Percentiles rank a stretch among this genome's conserved stretches.
Conservation (phyloP, 1,140 invertebrate species). For the Macrobrachium rosenbergii region DNA sequence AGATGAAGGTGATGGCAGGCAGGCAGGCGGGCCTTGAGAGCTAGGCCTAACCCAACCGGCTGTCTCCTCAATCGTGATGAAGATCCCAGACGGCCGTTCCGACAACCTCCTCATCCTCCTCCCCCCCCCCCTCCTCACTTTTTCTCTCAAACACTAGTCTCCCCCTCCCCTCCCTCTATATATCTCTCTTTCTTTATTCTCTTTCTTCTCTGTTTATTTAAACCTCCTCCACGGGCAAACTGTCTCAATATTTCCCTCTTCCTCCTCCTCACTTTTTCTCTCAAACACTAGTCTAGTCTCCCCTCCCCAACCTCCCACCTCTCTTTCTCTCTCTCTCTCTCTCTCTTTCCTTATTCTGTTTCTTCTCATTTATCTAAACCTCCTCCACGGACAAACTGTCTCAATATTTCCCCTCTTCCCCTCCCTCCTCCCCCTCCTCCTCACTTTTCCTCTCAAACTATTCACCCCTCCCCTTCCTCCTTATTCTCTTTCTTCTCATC, state of each 20-base stretch:
- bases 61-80: constrained; percentile 53
- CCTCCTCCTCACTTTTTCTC: too few species aligned
- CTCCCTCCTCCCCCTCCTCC: not conserved
- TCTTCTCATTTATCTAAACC: not conserved
- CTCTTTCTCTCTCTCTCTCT: not conserved
- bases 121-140: not conserved
- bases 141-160: too few species aligned
- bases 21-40: not conserved
- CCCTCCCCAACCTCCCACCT: not conserved
- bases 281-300: too few species aligned
- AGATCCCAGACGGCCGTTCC: constrained; percentile 47
- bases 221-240: too few species aligned
- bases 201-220: not conserved
- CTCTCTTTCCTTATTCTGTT: not conserved
- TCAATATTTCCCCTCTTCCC: not conserved
- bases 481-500: not conserved
- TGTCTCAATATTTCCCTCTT: not conserved
- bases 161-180: not conserved
- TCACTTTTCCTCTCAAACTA: too few species aligned
- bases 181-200: not conserved
- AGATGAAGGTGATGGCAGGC: not conserved
- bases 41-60: constrained; percentile 49
- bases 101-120: constrained; percentile 19
- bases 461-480: not conserved
- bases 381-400: not conserved